These are phyloP conservation scores for Rhabditophanes sp. DNA, from an alignment of 2,888 invertebrate species.

Conservation along the genomic window DNA sequence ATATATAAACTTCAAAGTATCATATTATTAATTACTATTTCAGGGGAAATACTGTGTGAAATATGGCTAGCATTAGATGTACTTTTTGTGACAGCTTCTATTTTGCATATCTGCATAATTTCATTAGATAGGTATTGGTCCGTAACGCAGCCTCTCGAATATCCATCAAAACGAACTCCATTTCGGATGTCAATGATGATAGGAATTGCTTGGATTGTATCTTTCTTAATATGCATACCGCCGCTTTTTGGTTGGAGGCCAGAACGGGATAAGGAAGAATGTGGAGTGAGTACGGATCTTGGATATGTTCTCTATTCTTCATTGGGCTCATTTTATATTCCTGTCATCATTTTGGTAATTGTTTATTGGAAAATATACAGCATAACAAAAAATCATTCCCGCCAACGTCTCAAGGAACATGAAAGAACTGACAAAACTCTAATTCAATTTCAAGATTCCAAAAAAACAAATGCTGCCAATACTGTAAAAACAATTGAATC, in stretches of 20 bases:
- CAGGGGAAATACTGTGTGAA: slow-evolving; percentile 47
- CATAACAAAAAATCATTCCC: slow-evolving; percentile 37
- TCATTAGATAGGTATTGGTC: slow-evolving; percentile 42
- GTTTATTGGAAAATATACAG: slow-evolving; percentile 42
- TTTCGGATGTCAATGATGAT: slow-evolving; percentile 35
- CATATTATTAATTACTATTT: slow-evolving; percentile 6
- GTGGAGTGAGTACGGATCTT: slow-evolving; percentile 21
- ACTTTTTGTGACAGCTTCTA: slow-evolving; percentile 49
- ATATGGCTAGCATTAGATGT: slow-evolving; percentile 49
- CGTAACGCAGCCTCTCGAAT: slow-evolving; percentile 37
- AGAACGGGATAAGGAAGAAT: slow-evolving; percentile 15
- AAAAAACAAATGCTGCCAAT: slow-evolving; percentile 7
- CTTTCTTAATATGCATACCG: slow-evolving; percentile 39
- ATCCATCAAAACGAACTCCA: slow-evolving; percentile 36
- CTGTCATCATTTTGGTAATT: slow-evolving; percentile 56
- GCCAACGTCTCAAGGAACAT: slow-evolving; percentile 37
- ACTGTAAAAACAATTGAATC: slow-evolving; percentile 5
- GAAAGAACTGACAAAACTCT: slow-evolving; percentile 37
- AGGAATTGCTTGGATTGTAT: slow-evolving; percentile 41
- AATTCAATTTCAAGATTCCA: slow-evolving; percentile 17
- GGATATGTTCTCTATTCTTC: slow-evolving; percentile 92
- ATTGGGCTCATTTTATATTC: slow-evolving; percentile 94
- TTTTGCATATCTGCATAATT: slow-evolving; percentile 46
- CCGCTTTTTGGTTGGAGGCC: slow-evolving; percentile 42
- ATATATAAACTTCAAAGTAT: not conserved